These are phyloP conservation scores for Ptychochromis oligacanthus DNA, from an alignment of 2,113 vertebrate genomes.

Conservation along the genomic window DNA sequence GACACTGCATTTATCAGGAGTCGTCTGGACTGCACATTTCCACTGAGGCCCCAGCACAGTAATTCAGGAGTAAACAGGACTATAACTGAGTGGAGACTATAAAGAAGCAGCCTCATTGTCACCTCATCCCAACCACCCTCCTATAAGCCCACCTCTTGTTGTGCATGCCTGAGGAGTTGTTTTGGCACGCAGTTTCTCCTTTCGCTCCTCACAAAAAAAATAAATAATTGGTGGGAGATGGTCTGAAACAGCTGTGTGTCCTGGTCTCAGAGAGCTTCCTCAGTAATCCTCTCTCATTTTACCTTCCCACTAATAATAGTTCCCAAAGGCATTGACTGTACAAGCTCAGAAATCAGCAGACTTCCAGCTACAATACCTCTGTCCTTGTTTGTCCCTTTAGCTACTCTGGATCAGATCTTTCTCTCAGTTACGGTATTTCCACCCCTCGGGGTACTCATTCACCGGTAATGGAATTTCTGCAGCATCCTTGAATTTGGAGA, in stretches of 20 bases:
- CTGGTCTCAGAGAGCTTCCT: slow-evolving; percentile 50
- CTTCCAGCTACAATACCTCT: not conserved
- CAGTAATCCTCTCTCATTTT: slow-evolving; percentile 54
- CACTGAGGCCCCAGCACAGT: slow-evolving; percentile 38
- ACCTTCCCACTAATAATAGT: slow-evolving; percentile 60
- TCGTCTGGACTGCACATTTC: slow-evolving; percentile 71
- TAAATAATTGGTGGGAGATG: slow-evolving; percentile 62
- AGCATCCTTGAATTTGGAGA: slow-evolving; percentile 10
- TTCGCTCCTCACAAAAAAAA: slow-evolving; percentile 50
- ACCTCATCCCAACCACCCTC: slow-evolving; percentile 40
- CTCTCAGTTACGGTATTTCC: slow-evolving; percentile 22
- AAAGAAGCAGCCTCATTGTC: slow-evolving; percentile 69
- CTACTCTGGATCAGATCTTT: slow-evolving; percentile 14
- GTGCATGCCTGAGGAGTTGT: slow-evolving; percentile 63
- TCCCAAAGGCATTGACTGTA: slow-evolving; percentile 30
- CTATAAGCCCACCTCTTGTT: slow-evolving; percentile 38
- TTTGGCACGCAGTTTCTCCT: slow-evolving; percentile 58
- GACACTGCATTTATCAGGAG: slow-evolving; percentile 77
- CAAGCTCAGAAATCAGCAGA: slow-evolving; percentile 27
- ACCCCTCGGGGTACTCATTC: not conserved
- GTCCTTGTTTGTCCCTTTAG: slow-evolving; percentile 61
- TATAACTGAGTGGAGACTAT: slow-evolving; percentile 46
- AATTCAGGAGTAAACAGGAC: slow-evolving; percentile 66
- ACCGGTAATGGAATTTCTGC: slow-evolving; percentile 22
- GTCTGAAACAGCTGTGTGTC: slow-evolving; percentile 73